Evolutionary conservation across 1,140 invertebrate genomes (phyloP).

Genomic region (Drepana arcuata): DNA sequence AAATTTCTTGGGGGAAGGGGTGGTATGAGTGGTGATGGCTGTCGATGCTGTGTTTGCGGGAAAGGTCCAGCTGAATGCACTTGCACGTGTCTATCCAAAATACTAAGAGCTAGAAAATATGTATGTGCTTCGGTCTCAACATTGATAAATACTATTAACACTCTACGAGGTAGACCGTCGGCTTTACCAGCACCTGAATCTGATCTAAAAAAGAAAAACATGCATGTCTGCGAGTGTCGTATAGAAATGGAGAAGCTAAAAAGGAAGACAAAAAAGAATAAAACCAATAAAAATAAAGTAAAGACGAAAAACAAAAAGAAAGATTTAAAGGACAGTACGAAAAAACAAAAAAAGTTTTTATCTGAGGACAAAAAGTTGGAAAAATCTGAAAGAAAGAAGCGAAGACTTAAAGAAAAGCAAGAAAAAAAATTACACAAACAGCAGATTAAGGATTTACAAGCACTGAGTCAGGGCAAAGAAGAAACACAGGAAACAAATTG

Average conservation of each 20-base stretch:
- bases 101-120: background rate
- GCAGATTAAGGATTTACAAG: slow-evolving; percentile 11
- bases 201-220: background rate
- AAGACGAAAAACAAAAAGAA: slow-evolving; percentile 2
- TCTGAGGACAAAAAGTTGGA: slow-evolving; percentile 7
- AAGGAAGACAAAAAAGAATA: slow-evolving; percentile 3
- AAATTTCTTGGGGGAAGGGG: no score
- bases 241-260: background rate
- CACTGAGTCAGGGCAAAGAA: slow-evolving; percentile 8
- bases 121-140: background rate
- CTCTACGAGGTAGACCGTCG: no score
- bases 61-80: background rate
- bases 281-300: slow-evolving; percentile 2
- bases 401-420: slow-evolving; percentile 7
- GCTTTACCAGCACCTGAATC: no score
- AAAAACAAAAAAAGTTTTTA: slow-evolving; percentile 12
- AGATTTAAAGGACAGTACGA: slow-evolving; percentile 2
- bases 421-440: slow-evolving; percentile 11
- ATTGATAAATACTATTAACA: slow-evolving; percentile 1
- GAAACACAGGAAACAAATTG: slow-evolving; percentile 18
- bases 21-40: no score
- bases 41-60: background rate
- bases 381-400: slow-evolving; percentile 13
- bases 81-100: background rate
- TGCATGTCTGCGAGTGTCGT: background rate